Evolutionary conservation across 2,888 invertebrate species (phyloP), one percentile per base, ranked within the genome.

Genomic region (Busseola fusca): DNA sequence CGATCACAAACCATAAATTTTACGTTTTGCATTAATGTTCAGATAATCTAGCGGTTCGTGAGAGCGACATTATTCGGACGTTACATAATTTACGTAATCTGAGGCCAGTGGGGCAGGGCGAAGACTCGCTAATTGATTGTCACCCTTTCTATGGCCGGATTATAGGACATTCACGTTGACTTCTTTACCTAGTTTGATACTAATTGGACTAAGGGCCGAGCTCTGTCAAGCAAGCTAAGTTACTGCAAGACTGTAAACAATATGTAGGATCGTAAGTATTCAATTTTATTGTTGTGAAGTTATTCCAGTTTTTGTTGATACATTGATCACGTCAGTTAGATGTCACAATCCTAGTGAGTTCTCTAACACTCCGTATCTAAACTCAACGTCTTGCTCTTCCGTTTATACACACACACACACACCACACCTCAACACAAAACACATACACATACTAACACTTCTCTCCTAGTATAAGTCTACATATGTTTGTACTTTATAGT

Each of bases 101-200:
- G 74, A 78, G 84, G 85, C 74, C 77, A 84, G 63, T 84, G 58
- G 78, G 78, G 72, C 82, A 75, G 68, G 52, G 27, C 76, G 62
- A 42, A 27, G 37, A 21, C 58, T 77, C 30, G 63, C 59, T 69
- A 84, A 87, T 85, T 82, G 83, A 87, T 87, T 86, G 80, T 82
- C 83, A 84, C 84, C 86, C 84, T 84, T 80, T 78, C 83, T 71
- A 72, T 34, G 50, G 63, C 60, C 78, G 64, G 76, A 82, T 87
- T 85, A 85, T 72, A 76, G 82, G 77, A 37, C 78, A 37, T 80
- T 78, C 65, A 72, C 84, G 67, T 71, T 62, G 68, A 64, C 72
- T 74, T 73, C 60, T 71, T 76, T 66, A 70, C 70, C 80, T 69
- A 56, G 68, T 74, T 78, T 37, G 30, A 34, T 34, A 48, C 59